phyloP scores from a whole-genome alignment of 2,113 vertebrate genomes.

The Carettochelys insculpta region DNA sequence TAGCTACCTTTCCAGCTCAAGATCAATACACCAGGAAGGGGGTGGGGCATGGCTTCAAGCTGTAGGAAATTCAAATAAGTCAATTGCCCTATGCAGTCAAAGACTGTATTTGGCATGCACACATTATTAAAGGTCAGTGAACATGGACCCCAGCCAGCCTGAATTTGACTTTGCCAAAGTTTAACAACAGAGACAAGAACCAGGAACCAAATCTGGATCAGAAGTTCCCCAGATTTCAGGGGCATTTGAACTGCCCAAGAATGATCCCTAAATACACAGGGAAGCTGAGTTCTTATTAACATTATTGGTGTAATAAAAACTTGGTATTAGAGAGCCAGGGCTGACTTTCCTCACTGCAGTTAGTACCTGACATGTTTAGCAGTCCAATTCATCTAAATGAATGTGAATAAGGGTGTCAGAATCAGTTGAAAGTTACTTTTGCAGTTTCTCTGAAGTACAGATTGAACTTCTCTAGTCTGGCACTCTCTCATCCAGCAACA shows the following conservation, averaged over 20 bases:
- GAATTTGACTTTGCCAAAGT: constrained; percentile 62
- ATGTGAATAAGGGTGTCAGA: background rate
- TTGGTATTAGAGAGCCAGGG: background rate
- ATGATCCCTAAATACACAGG: background rate
- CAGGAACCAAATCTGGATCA: background rate
- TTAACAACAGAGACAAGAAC: background rate
- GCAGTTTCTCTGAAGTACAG: no score
- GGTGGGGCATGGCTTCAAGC: accelerated
- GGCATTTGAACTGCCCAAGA: background rate
- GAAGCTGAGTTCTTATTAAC: background rate
- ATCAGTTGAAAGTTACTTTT: background rate
- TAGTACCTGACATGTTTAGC: background rate
- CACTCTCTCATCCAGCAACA: no score
- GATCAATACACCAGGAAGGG: accelerated
- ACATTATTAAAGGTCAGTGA: constrained; percentile 7
- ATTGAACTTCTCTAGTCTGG: no score
- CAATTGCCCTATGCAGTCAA: background rate
- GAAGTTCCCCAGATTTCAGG: background rate
- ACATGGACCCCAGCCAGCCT: constrained; percentile 51
- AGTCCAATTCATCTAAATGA: background rate
- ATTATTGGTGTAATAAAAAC: background rate
- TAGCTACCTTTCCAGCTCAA: no score
- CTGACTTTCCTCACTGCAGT: background rate
- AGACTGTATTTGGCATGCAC: background rate
- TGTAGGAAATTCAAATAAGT: background rate